Evolutionary conservation across 2,888 invertebrate genomes (phyloP).

Genomic region (Lysandra coridon): DNA sequence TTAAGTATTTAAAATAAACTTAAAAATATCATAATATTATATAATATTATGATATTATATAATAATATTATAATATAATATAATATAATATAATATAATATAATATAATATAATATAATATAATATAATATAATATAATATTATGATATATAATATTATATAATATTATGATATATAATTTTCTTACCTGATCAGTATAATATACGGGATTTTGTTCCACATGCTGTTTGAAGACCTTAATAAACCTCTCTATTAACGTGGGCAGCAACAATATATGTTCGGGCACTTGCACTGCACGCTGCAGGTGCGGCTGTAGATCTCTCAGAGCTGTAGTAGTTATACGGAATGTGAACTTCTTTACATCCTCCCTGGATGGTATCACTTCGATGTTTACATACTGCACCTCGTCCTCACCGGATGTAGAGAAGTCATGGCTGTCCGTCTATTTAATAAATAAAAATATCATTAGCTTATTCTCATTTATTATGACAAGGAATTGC

Average conservation of each 20-base stretch:
- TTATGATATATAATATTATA: no score
- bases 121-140: no score
- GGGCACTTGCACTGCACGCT: slow-evolving; percentile 58
- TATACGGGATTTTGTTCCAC: slow-evolving; percentile 85
- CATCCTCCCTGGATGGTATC: slow-evolving; percentile 81
- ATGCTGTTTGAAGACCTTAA: slow-evolving; percentile 89
- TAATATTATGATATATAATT: no score
- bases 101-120: no score
- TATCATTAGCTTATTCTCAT: not conserved
- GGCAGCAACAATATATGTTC: slow-evolving; percentile 79
- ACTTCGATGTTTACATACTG: slow-evolving; percentile 92
- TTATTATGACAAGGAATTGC: no score
- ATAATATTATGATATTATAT: no score
- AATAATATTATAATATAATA: no score
- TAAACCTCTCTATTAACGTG: slow-evolving; percentile 90
- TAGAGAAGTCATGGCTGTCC: slow-evolving; percentile 85
- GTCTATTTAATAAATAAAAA: slow-evolving; percentile 63
- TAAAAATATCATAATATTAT: not conserved
- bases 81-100: no score
- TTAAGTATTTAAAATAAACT: no score
- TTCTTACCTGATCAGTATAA: slow-evolving; percentile 74
- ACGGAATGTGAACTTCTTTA: slow-evolving; percentile 84
- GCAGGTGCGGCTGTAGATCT: slow-evolving; percentile 80
- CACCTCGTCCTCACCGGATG: slow-evolving; percentile 83
- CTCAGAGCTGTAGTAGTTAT: slow-evolving; percentile 89